Base-by-base conservation (phyloP, 2,888 invertebrate species). In the Apeira syringaria region DNA sequence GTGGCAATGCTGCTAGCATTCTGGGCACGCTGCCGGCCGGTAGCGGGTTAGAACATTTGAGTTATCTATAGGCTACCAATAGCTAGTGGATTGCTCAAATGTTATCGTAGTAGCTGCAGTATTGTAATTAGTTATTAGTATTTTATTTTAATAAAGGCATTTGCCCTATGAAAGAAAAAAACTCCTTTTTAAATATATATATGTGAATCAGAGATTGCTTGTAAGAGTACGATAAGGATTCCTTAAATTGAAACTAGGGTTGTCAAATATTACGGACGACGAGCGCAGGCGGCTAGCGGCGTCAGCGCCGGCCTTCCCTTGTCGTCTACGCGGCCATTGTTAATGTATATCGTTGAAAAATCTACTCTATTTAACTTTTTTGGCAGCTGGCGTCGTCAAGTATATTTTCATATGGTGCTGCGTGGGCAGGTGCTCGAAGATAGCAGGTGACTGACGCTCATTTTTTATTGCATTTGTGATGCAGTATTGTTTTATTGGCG, bases 281-380 rank as follows among this genome's bases (percentile, higher is more conserved):
- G 30, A 46, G 45, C 29, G 26, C 41, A 32, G 31, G 44, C 34
- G 50, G 24, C 24, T 50, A 61, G 61, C 57, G 56, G 57, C 53
- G 68, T 79, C 74, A 71, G 53, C 31, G 28, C 47, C 58, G 76
- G 66, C 79, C 81, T 82, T 80, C 74, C 79, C 72, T 76, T 77
- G 77, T 77, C 65, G 69, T 24, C 35, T 11, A 11, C 66, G 61
- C 74, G 69, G 76, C 78, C 81, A 86, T 88, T 85, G 87, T 87
- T 82, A 68, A 57, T 61, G 70, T 78, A 79, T 73, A 76, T 59
- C 57, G 66, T 69, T 80, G 79, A 88, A 87, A 84, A 86, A 86
- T 85, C 70, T 79, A 72, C 73, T 80, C 77, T 78, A 79, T 86
- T 86, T 77, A 82, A 86, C 86, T 81, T 84, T 77, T 80, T 86